These are phyloP conservation scores for Hirundichthys speculiger DNA, from an alignment of 2,113 vertebrate species.

Conservation along the genomic window DNA sequence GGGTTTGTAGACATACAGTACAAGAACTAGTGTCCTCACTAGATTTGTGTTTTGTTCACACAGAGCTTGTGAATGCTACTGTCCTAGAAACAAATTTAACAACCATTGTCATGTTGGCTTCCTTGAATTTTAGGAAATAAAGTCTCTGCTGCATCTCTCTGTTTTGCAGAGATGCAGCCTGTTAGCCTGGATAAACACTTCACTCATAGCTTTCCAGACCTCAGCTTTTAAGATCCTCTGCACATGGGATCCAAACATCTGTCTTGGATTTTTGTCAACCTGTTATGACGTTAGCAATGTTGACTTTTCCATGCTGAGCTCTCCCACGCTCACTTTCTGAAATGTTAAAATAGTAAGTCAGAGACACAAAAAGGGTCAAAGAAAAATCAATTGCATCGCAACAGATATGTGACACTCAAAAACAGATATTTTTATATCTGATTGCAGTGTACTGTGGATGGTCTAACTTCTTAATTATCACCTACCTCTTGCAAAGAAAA, in stretches of 20 bases:
- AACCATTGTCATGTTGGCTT: background rate
- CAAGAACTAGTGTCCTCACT: background rate
- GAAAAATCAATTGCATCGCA: constrained; percentile 4
- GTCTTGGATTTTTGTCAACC: constrained; percentile 61
- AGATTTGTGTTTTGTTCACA: too few relatives aligned
- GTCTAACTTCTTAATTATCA: background rate
- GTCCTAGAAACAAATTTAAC: constrained; percentile 13
- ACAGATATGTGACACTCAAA: constrained; percentile 1
- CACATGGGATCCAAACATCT: constrained; percentile 49
- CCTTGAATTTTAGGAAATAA: too few relatives aligned
- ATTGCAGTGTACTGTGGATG: constrained; percentile 4
- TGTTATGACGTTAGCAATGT: constrained; percentile 49
- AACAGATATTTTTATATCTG: background rate
- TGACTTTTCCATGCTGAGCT: constrained; percentile 43
- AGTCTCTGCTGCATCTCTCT: too few relatives aligned
- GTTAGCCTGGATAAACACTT: constrained; percentile 36
- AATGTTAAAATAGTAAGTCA: constrained; percentile 44
- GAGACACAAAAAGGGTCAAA: background rate
- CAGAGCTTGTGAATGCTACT: background rate
- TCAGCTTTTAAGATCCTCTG: constrained; percentile 20
- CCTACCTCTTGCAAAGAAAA: background rate
- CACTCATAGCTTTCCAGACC: constrained; percentile 33
- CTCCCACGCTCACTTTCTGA: constrained; percentile 27
- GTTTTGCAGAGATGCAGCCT: too few relatives aligned
- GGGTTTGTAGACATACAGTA: too few relatives aligned